A percentile compares a stretch with the other conserved stretches of the same genome.
Conservation (phyloP, 2,797 vertebrate species). For the Myotis planiceps region DNA sequence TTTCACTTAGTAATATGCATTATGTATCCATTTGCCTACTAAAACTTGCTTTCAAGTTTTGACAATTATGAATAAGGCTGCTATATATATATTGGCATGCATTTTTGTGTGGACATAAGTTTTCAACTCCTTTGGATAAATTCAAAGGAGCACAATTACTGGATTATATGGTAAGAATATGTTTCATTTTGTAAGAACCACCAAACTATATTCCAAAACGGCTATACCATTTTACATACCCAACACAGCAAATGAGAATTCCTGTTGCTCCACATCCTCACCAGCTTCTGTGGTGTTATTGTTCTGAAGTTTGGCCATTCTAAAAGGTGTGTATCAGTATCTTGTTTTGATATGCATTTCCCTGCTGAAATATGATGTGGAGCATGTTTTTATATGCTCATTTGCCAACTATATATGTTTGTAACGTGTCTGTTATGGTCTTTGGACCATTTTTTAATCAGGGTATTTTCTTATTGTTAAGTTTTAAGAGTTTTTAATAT, state of each 20-base stretch:
- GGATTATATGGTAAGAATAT: not conserved
- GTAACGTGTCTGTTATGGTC: not conserved
- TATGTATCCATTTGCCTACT: too few species aligned
- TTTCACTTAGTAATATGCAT: not conserved
- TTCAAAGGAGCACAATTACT: not conserved
- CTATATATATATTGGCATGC: not conserved
- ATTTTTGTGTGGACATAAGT: not conserved
- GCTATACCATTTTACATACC: not conserved
- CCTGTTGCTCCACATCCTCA: not conserved
- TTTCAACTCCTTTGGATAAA: not conserved
- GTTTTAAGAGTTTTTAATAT: not conserved
- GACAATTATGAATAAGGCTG: not conserved
- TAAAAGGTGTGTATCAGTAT: not conserved
- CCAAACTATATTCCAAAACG: not conserved
- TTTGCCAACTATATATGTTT: not conserved
- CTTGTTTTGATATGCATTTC: not conserved
- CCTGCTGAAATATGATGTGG: not conserved
- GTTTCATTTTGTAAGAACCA: not conserved
- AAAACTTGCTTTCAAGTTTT: not conserved
- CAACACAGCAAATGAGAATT: not conserved
- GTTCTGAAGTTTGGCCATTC: not conserved
- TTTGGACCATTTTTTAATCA: not conserved
- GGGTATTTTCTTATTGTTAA: not conserved
- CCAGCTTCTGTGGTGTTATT: not conserved
- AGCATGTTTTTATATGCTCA: not conserved